A percentile compares a stretch with the other conserved stretches of the same genome.
Conservation (phyloP, 2,888 invertebrate genomes). For the Sesia bembeciformis region DNA sequence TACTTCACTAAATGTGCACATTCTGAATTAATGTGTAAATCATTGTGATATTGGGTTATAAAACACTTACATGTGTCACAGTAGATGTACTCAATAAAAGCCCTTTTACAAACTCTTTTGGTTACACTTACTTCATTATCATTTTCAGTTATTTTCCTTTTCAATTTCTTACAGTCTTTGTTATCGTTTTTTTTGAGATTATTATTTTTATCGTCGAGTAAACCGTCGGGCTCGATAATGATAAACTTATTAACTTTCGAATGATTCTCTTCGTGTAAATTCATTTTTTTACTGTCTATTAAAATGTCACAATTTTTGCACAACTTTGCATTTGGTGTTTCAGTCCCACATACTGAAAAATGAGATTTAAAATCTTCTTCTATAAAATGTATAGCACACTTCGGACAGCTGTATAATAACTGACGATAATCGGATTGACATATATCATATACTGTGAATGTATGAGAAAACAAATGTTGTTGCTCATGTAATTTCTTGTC, state of each 20-base stretch:
- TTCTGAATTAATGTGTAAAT: slow-evolving; percentile 21
- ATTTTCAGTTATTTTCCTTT: not conserved
- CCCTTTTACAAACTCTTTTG: not conserved
- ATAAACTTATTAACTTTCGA: slow-evolving; percentile 19
- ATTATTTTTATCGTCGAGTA: not conserved
- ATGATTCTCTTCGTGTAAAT: not conserved
- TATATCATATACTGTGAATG: slow-evolving; percentile 27
- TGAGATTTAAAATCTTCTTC: slow-evolving; percentile 33
- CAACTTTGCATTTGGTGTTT: slow-evolving; percentile 22
- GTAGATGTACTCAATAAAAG: slow-evolving; percentile 11
- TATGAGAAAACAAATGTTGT: slow-evolving; percentile 34
- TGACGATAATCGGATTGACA: slow-evolving; percentile 15
- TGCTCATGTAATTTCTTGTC: slow-evolving; percentile 33
- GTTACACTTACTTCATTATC: not conserved
- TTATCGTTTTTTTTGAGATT: not conserved
- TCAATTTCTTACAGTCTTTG: no score
- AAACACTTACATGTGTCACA: slow-evolving; percentile 42
- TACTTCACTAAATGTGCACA: slow-evolving; percentile 25
- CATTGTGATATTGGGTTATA: slow-evolving; percentile 17
- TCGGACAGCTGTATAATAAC: slow-evolving; percentile 38
- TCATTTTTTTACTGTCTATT: slow-evolving; percentile 23
- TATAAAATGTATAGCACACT: slow-evolving; percentile 38
- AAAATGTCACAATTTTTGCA: slow-evolving; percentile 43
- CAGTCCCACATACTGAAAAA: slow-evolving; percentile 23
- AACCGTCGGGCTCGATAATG: slow-evolving; percentile 17